Evolutionary conservation across 1,140 invertebrate genomes (phyloP).

Genomic region (Oryzaephilus surinamensis): DNA sequence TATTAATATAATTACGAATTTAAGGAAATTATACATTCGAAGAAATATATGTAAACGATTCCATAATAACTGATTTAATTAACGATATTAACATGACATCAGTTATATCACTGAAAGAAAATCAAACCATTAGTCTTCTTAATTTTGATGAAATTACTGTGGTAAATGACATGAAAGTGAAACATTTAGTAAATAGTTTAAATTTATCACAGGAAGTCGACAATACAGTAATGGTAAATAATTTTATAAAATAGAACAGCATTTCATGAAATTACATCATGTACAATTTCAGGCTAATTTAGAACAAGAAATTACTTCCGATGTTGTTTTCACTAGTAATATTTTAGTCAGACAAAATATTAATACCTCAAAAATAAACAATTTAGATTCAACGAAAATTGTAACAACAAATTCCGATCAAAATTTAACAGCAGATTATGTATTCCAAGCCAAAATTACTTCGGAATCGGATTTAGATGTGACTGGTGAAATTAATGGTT

Average conservation of each 20-base stretch:
- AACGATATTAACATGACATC: conserved; percentile 25
- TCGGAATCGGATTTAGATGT: conserved; percentile 19
- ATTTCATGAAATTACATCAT: not conserved
- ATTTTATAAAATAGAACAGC: too few relatives aligned
- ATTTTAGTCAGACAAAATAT: conserved; percentile 29
- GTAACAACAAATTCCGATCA: conserved; percentile 32
- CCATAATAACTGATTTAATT: conserved; percentile 19
- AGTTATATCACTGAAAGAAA: conserved; percentile 22
- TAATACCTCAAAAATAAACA: conserved; percentile 25
- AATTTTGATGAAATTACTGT: conserved; percentile 9
- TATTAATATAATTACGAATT: conserved; percentile 6
- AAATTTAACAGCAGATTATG: conserved; percentile 23
- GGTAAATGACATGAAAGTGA: conserved; percentile 20
- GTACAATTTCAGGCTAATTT: conserved; percentile 15
- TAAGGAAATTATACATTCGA: conserved; percentile 21
- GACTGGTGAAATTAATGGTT: conserved; percentile 23
- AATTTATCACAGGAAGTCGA: conserved; percentile 21
- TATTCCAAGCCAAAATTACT: conserved; percentile 20
- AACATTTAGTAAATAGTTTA: conserved; percentile 23
- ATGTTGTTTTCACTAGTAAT: conserved; percentile 30
- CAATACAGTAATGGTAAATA: conserved; percentile 27
- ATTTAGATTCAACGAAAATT: conserved; percentile 21
- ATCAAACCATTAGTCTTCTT: conserved; percentile 22
- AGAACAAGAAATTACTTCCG: conserved; percentile 22
- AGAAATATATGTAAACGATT: conserved; percentile 15